Base-by-base conservation (phyloP, 2,113 vertebrate genomes). In the Lophochroa leadbeateri region DNA sequence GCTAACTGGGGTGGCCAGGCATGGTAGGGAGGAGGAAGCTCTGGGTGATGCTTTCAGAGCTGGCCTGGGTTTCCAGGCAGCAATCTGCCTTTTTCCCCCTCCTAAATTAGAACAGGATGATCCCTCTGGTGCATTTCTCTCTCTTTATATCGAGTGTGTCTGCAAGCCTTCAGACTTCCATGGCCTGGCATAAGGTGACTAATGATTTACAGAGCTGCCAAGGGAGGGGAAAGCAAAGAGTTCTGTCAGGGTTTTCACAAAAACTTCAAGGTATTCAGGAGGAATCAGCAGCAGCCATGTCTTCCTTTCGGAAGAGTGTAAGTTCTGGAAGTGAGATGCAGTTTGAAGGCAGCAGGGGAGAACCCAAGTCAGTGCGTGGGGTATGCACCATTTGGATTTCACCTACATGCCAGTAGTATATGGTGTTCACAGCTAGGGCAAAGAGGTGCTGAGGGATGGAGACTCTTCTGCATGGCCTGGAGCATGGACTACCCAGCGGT, bases 401-500 rank as follows among this genome's bases (percentile, higher is more conserved):
- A 58, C 47, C 39, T 78, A 3, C 2, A 0, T 50, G 15, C 43
- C 1, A 2, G 29, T 29, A 21, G 46, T 14, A 1, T 13, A 6
- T 1, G 2, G 9, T 43, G 28, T 33, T 49, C 25, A 29, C 31
- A 47, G 18, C 17, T 29, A 24, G 21, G 53, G 17, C 10, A 65
- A 57, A 28, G 4, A 33, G 21, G 13, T 67, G 29, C 50, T 60
- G 50, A 67, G 39, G 43, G 9, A 6, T 25, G 57, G 46, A 21
- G 58, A 46, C 19, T 71, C 84, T 91, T 68, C 39, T 16, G 3
- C 20, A 23, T 46, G 55, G 65, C 81, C 76, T 64, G 35, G 20
- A 89, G 86, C 57, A n/a, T 6, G 50, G 43, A 43, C 47, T 89
- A 19, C 33, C 60, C 60, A 78, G 19, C n/a, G 58, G 63, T 41